Evolutionary conservation across 2,113 vertebrate genomes (phyloP), one percentile per base, ranked within the genome.

Genomic region (Meleagris gallopavo): DNA sequence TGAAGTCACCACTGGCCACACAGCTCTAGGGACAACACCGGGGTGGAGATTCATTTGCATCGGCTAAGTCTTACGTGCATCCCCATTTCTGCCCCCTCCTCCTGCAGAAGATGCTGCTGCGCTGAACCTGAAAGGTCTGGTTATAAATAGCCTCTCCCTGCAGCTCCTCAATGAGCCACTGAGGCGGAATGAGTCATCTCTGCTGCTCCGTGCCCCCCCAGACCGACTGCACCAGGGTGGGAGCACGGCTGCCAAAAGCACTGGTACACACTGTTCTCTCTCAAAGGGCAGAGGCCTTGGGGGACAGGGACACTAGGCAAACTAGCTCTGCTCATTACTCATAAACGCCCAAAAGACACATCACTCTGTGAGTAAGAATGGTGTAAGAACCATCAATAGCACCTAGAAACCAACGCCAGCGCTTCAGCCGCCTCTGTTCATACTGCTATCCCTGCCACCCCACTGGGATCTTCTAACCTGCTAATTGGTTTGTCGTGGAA

Each of bases 111-210:
- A 96, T 96, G 94, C 88, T 91, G 88, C 83, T 96, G 95, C 92
- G 75, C 83, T 90, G 94, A 97, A 97, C 97, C 96, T 96, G 95
- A 97, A 97, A 97, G 95, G 91, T 92, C 95, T 96, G 74, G 75
- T 95, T 97, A 97, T 95, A 96, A 97, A 97, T 96, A 97, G 84
- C 72, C 94, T 96, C 62, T 96, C 94, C 94, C 95, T 93, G 95
- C 95, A 96, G 95, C 96, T 96, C 94, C 95, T 94, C 81, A 93
- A 76, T 57, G 93, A 97, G 95, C 90, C 96, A 94, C 82, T 96
- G 96, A 96, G 86, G 96, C 64, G 86, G 95, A 96, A 95, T 96
- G 97, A 97, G 93, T 97, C 96, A 96, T 94, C 94, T 81, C 94
- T 95, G 95, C 78, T 46, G 90, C 88, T 89, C 78, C 8, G 1